phyloP scores from a whole-genome alignment of 2,797 vertebrate species.

The Champsocephalus gunnari region DNA sequence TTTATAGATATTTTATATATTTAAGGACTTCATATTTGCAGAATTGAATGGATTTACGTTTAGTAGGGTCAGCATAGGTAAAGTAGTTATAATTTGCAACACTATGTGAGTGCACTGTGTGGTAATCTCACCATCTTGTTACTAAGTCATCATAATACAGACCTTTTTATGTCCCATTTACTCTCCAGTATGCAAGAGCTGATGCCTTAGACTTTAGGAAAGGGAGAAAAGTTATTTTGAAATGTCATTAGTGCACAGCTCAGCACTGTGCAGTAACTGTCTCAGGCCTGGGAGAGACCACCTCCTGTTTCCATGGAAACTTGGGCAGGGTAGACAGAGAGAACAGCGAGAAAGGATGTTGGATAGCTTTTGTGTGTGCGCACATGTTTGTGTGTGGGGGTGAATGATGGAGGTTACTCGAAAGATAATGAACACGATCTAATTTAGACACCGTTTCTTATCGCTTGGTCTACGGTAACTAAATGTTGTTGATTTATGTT shows the following conservation, averaged over 20 bases:
- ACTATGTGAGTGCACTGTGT: neutral
- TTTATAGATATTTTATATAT: constrained; percentile 29
- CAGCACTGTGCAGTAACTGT: constrained; percentile 76
- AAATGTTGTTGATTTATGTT: constrained; percentile 51
- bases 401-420: constrained; percentile 42
- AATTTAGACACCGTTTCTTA: constrained; percentile 60
- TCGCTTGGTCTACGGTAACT: constrained; percentile 35
- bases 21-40: constrained; percentile 6
- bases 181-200: constrained; percentile 46
- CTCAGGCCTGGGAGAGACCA: constrained; percentile 80
- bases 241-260: constrained; percentile 81
- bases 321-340: constrained; percentile 76
- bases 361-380: constrained; percentile 50
- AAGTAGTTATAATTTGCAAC: constrained; percentile 2
- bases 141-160: constrained; percentile 29
- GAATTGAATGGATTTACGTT: constrained; percentile 29
- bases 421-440: constrained; percentile 61
- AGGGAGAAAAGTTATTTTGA: constrained; percentile 75
- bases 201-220: constrained; percentile 62
- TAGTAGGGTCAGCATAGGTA: constrained; percentile 7
- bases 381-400: constrained; percentile 28
- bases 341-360: constrained; percentile 61
- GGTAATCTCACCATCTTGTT: constrained; percentile 10
- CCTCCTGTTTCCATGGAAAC: constrained; percentile 88
- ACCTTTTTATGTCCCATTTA: constrained; percentile 46